Evolutionary conservation across 2,888 invertebrate species (phyloP).

Genomic region (Drosophila colorata): DNA sequence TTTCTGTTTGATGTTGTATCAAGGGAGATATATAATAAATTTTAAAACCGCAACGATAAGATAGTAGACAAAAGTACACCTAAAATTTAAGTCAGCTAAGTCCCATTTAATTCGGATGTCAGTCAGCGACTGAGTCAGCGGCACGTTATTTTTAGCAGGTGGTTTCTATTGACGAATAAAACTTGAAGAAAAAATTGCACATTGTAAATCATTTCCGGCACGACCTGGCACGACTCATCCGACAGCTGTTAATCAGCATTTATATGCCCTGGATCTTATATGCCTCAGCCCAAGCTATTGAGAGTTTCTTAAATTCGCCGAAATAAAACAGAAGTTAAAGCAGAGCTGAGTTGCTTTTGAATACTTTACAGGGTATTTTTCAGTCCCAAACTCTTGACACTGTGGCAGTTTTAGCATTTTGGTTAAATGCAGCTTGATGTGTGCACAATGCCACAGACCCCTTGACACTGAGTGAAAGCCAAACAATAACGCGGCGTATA

Average conservation of each 20-base stretch:
- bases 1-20: conserved; percentile 69
- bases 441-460: conserved; percentile 13
- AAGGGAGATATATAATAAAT: conserved; percentile 54
- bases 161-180: conserved; percentile 9
- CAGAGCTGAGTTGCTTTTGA: too few relatives aligned
- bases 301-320: too few relatives aligned
- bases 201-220: conserved; percentile 30
- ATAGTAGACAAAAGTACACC: conserved; percentile 25
- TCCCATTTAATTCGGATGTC: conserved; percentile 27
- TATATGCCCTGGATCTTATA: background rate
- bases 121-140: conserved; percentile 28
- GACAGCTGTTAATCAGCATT: background rate
- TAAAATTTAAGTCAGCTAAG: conserved; percentile 6
- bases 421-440: conserved; percentile 1
- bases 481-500: conserved; percentile 55
- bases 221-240: background rate
- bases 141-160: conserved; percentile 7
- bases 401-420: too few relatives aligned
- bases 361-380: conserved; percentile 10
- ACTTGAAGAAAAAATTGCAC: conserved; percentile 4
- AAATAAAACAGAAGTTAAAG: background rate
- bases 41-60: conserved; percentile 35
- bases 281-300: too few relatives aligned
- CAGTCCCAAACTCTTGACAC: background rate
- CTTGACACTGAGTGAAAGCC: conserved; percentile 61